Evolutionary conservation across 2,888 invertebrate species (phyloP).

Genomic region (Chloroclystis v-ata): DNA sequence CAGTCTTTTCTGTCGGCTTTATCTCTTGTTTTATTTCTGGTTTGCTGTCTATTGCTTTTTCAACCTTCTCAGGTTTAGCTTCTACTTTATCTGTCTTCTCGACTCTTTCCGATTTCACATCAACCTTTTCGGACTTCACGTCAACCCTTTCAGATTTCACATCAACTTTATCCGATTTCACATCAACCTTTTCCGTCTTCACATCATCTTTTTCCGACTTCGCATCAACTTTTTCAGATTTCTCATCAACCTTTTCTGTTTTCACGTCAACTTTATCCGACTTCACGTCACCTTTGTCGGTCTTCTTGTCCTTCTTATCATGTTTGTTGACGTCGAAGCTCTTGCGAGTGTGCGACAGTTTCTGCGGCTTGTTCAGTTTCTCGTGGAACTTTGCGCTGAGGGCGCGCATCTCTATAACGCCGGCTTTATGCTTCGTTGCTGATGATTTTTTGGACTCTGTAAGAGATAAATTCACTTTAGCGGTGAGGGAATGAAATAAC

Average conservation of each 20-base stretch:
- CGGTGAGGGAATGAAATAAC: too few species aligned
- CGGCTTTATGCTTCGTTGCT: constrained; percentile 56
- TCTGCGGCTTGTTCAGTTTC: constrained; percentile 51
- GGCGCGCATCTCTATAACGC: constrained; percentile 73
- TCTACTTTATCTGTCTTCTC: constrained; percentile 16
- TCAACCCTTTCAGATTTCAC: constrained; percentile 28
- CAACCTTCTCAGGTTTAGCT: background rate
- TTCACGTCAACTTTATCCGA: constrained; percentile 33
- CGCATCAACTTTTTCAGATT: constrained; percentile 17
- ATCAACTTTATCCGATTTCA: constrained; percentile 31
- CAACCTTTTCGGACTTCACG: constrained; percentile 28
- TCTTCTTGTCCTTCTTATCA: constrained; percentile 50
- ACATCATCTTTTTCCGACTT: constrained; percentile 30
- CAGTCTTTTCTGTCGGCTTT: constrained; percentile 22
- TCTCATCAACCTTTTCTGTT: constrained; percentile 20
- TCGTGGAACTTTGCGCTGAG: constrained; percentile 66
- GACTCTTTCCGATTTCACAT: constrained; percentile 25
- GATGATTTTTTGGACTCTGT: constrained; percentile 58
- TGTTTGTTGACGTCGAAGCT: constrained; percentile 48
- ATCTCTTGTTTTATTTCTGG: constrained; percentile 15
- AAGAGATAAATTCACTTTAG: constrained; percentile 22
- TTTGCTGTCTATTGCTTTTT: constrained; percentile 5
- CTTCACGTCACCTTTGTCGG: constrained; percentile 24
- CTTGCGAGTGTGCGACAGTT: constrained; percentile 53
- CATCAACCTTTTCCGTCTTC: constrained; percentile 29